Evolutionary conservation across 1,140 invertebrate species (phyloP), one percentile per base, ranked within the genome.

Genomic region (Trachelipus rathkii): DNA sequence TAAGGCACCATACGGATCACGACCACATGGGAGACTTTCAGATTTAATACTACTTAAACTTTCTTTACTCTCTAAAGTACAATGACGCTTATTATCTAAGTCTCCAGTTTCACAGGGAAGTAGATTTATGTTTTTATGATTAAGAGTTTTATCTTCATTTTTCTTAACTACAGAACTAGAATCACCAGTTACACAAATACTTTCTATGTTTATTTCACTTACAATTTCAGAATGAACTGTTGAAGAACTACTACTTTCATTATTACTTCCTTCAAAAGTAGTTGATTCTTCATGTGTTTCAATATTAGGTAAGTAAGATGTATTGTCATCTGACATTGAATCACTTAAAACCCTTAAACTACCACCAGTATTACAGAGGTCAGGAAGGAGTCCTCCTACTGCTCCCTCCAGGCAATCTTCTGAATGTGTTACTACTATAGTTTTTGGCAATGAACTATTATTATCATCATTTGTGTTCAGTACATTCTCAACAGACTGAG

Each of bases 61-160:
- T 15, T 60, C 11, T 60, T 60, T 60, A 60, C 50, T 60, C 8
- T 60, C 50, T 60, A 60, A 13, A 3, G 19, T 60, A 60, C 19
- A 15, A 15, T 60, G 50, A 60, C 11, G 50, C 19, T 60, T 60
- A 60, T 60, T 60, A 15, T 60, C 50, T 4, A 60, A 3, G 8
- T 60, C 50, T 60, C 50, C 50, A 60, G 50, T 60, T 60, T 60
- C 50, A 60, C 50, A 60, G 19, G 50, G 50, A 60, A 60, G 11
- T 15, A 60, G 19, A 60, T 60, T 60, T 60, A 60, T 60, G 8
- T 60, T 60, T 60, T 60, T 60, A 19, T 60, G 19, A 60, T 60
- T 60, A 60, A 60, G 19, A 15, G 19, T 15, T 15, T 60, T 15
- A 60, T 19, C 50, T 60, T 60, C 50, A 60, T 60, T 3, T 60